Evolutionary conservation across 2,113 vertebrate species (phyloP).

Genomic region (Argyrosomus japonicus): DNA sequence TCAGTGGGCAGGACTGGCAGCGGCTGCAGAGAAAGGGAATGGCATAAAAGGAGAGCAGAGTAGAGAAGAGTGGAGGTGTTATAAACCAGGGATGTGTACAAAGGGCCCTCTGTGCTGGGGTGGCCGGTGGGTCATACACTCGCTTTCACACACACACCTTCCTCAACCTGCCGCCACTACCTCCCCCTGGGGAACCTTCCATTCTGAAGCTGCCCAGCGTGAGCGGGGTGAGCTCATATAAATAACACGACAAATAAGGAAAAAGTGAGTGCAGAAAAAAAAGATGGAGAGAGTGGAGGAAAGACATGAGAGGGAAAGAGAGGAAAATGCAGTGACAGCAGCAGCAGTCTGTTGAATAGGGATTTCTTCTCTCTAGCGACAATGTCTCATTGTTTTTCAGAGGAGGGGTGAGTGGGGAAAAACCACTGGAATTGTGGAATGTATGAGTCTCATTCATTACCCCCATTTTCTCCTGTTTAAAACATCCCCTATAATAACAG

Average conservation of each 20-base stretch:
- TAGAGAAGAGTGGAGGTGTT: constrained; percentile 76
- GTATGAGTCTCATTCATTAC: constrained; percentile 65
- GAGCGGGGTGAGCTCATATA: constrained; percentile 73
- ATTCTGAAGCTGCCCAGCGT: constrained; percentile 51
- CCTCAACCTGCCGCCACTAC: constrained; percentile 52
- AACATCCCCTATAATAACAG: constrained; percentile 74
- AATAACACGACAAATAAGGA: constrained; percentile 80
- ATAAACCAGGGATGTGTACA: constrained; percentile 78
- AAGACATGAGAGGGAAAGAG: constrained; percentile 44
- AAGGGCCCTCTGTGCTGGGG: constrained; percentile 81
- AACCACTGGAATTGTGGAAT: constrained; percentile 77
- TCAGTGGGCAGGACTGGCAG: constrained; percentile 62
- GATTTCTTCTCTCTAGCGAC: constrained; percentile 63
- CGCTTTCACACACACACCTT: constrained; percentile 48
- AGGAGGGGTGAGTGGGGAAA: constrained; percentile 15
- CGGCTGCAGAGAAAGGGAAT: constrained; percentile 54
- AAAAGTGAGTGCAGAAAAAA: constrained; percentile 64
- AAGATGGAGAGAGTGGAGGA: constrained; percentile 31
- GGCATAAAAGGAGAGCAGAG: constrained; percentile 37
- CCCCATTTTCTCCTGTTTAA: constrained; percentile 55
- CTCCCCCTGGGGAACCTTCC: constrained; percentile 58
- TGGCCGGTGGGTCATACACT: constrained; percentile 67
- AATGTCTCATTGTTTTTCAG: constrained; percentile 78
- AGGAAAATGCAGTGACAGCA: constrained; percentile 29
- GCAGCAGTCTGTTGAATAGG: constrained; percentile 40